These are phyloP conservation scores for Byasa hedistus DNA, from an alignment of 2,888 invertebrate species.

Conservation along the genomic window DNA sequence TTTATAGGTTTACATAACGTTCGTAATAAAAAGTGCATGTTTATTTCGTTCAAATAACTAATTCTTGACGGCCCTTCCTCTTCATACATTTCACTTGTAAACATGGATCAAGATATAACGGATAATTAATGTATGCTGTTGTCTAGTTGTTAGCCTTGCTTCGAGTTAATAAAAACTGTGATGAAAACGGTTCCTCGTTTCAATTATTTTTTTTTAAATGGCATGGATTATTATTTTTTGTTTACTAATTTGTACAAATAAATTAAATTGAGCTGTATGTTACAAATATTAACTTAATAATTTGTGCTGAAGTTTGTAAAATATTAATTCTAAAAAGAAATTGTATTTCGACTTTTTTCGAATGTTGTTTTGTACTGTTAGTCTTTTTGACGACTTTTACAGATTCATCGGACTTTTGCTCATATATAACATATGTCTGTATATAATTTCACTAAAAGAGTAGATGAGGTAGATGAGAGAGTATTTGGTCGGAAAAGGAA, in stretches of 20 bases:
- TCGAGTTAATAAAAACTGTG: conserved; percentile 24
- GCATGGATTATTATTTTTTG: conserved; percentile 3
- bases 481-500: too few species aligned
- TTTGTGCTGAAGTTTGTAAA: too few species aligned
- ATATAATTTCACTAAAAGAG: too few species aligned
- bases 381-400: too few species aligned
- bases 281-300: neutral
- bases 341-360: too few species aligned
- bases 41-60: conserved; percentile 5
- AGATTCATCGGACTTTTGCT: too few species aligned
- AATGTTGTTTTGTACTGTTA: too few species aligned
- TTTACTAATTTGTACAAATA: neutral
- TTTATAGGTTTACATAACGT: conserved; percentile 15
- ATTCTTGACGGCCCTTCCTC: conserved; percentile 1
- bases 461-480: too few species aligned
- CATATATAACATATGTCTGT: too few species aligned
- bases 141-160: conserved; percentile 41
- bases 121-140: conserved; percentile 32
- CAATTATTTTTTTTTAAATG: conserved; percentile 3
- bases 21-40: conserved; percentile 2
- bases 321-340: too few species aligned
- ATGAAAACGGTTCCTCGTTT: conserved; percentile 28
- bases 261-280: neutral
- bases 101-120: conserved; percentile 21
- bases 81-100: neutral